Base-by-base conservation (phyloP, 2,888 invertebrate species). In the Hymenopus coronatus region DNA sequence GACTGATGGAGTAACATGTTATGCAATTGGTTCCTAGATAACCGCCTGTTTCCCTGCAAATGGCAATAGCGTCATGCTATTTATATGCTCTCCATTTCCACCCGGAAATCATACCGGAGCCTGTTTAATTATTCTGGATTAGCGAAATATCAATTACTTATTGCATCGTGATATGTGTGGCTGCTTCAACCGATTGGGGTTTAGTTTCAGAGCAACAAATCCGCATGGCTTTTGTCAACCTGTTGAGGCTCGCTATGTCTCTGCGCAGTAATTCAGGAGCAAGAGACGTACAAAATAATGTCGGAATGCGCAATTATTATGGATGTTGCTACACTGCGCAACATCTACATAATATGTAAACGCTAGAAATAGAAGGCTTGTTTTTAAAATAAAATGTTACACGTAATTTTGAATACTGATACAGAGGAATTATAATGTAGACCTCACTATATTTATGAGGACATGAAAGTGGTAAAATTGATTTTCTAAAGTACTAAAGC, bases 131-230 rank as follows among this genome's bases (percentile, higher is more conserved):
- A 85, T 46, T 46, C 85, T 85, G 85, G 33, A 85, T 85, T 85
- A 85, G 28, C 85, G 40, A 85, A 85, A 85, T 85, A 85, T 54
- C 85, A 85, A 85, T 85, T 85, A 85, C 54, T 85, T 85, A 54
- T 40, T 85, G 54, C 85, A 46, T 85, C 28, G 28, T 85, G 85
- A 46, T 54, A 85, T 27, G 46, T 70, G 54, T 70, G 54, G 54
- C 54, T 70, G 20, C 20, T 70, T 20, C 54, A 70, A 25, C 25
- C 54, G 54, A 70, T 70, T 70, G 54, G 54, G 54, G 54, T 70
- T 70, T 20, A 70, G 54, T 20, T 70, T 70, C 54, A 70, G 54
- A 70, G 54, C 27, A 40, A 27, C n/a, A 85, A 85, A 85, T 85
- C 85, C 28, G 54, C 54, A 15, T 54, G 27, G 85, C 85, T 85